Evolutionary conservation across 2,797 vertebrate species (phyloP).

Genomic region (Xiphorhynchus erythropygius): DNA sequence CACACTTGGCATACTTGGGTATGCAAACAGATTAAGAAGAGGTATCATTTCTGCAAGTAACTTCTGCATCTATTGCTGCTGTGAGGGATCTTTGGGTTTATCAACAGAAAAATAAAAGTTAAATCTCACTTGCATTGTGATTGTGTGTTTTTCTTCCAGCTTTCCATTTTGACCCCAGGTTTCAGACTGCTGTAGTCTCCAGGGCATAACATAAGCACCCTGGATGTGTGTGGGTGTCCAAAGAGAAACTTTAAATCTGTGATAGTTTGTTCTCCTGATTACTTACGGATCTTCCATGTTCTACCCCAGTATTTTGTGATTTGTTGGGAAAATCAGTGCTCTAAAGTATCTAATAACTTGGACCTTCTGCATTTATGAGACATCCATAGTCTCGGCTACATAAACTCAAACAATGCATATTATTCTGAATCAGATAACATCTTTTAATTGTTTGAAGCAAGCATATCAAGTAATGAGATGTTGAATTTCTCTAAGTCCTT

Average conservation of each 20-base stretch:
- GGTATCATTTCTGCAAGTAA: not conserved
- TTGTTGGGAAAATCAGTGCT: not conserved
- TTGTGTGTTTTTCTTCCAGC: not conserved
- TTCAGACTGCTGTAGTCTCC: not conserved
- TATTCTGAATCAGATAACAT: not conserved
- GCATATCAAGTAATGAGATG: not conserved
- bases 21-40: not conserved
- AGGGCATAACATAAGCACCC: not conserved
- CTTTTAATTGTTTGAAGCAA: not conserved
- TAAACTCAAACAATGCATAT: not conserved
- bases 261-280: not conserved
- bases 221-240: not conserved
- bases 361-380: not conserved
- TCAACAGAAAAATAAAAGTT: constrained; percentile 59
- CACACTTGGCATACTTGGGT: not conserved
- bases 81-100: constrained; percentile 39
- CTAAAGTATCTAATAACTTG: not conserved
- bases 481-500: not conserved
- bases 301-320: not conserved
- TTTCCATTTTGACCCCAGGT: not conserved
- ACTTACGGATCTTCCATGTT: not conserved
- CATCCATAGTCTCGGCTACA: not conserved
- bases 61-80: constrained; percentile 45
- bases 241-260: not conserved
- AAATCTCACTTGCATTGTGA: not conserved